Evolutionary conservation across 2,113 vertebrate genomes (phyloP).

Genomic region (Oncorhynchus clarkii): DNA sequence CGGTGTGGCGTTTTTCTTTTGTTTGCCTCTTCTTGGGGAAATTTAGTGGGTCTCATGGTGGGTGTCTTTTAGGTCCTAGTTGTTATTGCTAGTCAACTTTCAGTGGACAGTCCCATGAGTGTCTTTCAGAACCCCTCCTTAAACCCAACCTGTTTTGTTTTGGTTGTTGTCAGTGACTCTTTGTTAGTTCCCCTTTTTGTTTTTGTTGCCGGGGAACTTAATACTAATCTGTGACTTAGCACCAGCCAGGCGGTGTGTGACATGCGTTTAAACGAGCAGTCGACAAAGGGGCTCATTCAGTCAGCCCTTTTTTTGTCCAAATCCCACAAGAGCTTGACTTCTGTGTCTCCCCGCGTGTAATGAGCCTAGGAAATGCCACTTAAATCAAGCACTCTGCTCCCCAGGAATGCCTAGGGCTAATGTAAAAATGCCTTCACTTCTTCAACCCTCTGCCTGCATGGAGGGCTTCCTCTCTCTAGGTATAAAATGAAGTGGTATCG

Average conservation of each 20-base stretch:
- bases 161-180: too few species aligned
- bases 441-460: slow-evolving; percentile 15
- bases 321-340: slow-evolving; percentile 63
- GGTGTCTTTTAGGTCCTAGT: too few species aligned
- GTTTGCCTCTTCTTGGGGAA: too few species aligned
- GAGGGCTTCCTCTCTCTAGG: neutral
- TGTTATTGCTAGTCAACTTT: too few species aligned
- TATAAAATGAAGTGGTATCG: neutral
- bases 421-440: slow-evolving; percentile 39
- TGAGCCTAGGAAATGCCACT: slow-evolving; percentile 52
- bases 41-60: too few species aligned
- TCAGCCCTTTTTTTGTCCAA: slow-evolving; percentile 8
- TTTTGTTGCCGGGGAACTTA: neutral
- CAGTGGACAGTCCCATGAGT: too few species aligned
- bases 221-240: slow-evolving; percentile 5
- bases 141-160: too few species aligned
- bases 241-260: slow-evolving; percentile 48
- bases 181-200: neutral
- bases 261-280: slow-evolving; percentile 63
- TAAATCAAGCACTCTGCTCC: slow-evolving; percentile 28
- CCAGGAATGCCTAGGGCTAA: slow-evolving; percentile 39
- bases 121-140: too few species aligned
- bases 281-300: slow-evolving; percentile 69
- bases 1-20: too few species aligned
- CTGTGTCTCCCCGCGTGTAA: slow-evolving; percentile 41